Evolutionary conservation across 1,140 invertebrate species (phyloP).

Genomic region (Aphidius gifuensis): DNA sequence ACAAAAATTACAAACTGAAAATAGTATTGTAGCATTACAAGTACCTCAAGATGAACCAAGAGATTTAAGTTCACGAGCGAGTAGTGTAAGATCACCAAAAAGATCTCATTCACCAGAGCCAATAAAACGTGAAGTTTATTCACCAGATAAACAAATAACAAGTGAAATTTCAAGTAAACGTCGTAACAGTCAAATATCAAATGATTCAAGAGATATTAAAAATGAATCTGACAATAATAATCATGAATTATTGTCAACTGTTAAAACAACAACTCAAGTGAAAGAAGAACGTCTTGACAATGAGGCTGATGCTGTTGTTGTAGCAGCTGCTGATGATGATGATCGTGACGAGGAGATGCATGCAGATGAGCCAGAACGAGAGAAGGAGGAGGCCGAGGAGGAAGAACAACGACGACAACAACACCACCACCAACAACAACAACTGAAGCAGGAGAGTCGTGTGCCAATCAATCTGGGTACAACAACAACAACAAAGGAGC

Average conservation of each 20-base stretch:
- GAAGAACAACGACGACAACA: constrained; percentile 16
- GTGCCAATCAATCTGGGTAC: background rate
- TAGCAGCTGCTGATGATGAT: no score
- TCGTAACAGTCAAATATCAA: constrained; percentile 1
- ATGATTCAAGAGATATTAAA: no score
- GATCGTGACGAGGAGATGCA: no score
- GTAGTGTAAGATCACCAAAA: constrained; percentile 39
- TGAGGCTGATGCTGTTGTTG: no score
- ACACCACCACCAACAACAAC: constrained; percentile 7
- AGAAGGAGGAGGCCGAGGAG: constrained; percentile 24
- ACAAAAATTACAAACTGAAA: constrained; percentile 20
- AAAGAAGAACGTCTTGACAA: background rate
- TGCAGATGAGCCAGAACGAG: background rate
- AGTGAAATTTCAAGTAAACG: constrained; percentile 6
- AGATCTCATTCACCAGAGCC: constrained; percentile 38
- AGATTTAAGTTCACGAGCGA: constrained; percentile 49
- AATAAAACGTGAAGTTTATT: constrained; percentile 33
- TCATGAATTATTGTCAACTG: no score
- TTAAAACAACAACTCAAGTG: no score
- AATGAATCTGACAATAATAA: no score
- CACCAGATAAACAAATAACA: background rate
- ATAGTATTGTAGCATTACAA: constrained; percentile 22
- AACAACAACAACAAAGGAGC: constrained; percentile 2
- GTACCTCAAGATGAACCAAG: constrained; percentile 44
- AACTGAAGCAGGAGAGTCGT: background rate